Evolutionary conservation across 2,797 vertebrate species (phyloP).

Genomic region (Adelosebastes latens): DNA sequence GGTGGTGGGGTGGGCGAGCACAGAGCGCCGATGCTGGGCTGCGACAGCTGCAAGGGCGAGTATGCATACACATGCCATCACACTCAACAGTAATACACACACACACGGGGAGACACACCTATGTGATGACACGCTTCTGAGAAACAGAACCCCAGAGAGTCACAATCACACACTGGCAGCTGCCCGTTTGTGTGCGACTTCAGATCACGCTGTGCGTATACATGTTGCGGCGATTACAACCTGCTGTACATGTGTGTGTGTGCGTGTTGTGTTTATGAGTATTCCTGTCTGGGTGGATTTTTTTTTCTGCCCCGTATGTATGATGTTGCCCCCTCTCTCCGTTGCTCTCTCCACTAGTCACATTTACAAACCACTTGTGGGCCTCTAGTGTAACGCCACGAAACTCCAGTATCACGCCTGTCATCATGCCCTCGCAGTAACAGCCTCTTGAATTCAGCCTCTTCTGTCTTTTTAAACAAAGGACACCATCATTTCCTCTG

Average conservation of each 20-base stretch:
- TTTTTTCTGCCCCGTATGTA: neutral
- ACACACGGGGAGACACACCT: slow-evolving; percentile 28
- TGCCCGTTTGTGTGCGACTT: slow-evolving; percentile 50
- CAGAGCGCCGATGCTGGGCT: neutral
- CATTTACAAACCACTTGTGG: slow-evolving; percentile 52
- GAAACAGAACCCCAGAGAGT: slow-evolving; percentile 52
- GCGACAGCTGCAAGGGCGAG: slow-evolving; percentile 27
- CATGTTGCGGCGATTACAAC: slow-evolving; percentile 46
- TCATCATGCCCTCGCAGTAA: slow-evolving; percentile 51
- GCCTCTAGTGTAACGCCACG: slow-evolving; percentile 30
- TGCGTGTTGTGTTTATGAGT: slow-evolving; percentile 16
- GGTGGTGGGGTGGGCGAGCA: neutral
- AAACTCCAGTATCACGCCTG: slow-evolving; percentile 41
- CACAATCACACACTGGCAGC: slow-evolving; percentile 62
- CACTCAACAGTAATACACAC: neutral
- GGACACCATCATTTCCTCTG: slow-evolving; percentile 47
- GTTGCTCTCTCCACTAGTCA: neutral
- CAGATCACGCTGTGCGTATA: slow-evolving; percentile 51
- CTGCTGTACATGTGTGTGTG: slow-evolving; percentile 23
- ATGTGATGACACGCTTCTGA: slow-evolving; percentile 52
- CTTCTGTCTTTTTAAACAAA: slow-evolving; percentile 56
- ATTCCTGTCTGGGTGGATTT: slow-evolving; percentile 14
- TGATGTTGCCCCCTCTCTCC: slow-evolving; percentile 15
- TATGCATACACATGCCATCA: neutral
- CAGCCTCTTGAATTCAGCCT: slow-evolving; percentile 58